A percentile compares a stretch with the other conserved stretches of the same genome.
These are phyloP conservation scores for Scolopax rusticola DNA, from an alignment of 2,797 vertebrate genomes.

Conservation along the genomic window DNA sequence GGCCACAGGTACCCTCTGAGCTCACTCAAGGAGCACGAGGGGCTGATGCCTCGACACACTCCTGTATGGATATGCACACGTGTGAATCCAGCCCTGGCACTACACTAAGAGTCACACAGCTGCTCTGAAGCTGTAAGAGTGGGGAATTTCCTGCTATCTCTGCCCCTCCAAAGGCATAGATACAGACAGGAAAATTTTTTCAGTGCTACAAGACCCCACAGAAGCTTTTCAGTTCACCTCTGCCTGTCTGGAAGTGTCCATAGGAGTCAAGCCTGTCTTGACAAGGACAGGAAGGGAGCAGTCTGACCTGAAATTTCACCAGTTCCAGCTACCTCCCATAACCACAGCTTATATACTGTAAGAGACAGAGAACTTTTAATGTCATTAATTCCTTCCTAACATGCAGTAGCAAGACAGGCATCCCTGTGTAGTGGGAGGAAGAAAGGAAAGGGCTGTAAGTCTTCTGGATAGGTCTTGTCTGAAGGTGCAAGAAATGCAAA, in stretches of 20 bases:
- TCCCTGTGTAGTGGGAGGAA: not conserved
- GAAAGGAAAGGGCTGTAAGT: not conserved
- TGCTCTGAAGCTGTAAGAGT: not conserved
- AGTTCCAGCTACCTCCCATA: not conserved
- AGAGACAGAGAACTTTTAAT: not conserved
- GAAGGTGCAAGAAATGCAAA: not conserved
- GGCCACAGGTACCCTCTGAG: not conserved
- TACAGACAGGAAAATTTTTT: not conserved
- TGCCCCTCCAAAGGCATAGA: not conserved
- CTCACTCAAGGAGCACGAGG: not conserved
- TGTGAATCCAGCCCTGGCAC: not conserved
- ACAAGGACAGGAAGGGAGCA: not conserved
- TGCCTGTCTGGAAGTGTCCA: not conserved
- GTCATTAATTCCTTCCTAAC: not conserved
- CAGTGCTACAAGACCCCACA: not conserved
- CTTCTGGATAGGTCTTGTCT: not conserved
- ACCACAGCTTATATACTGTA: not conserved
- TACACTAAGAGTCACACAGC: rapidly evolving
- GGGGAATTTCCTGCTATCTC: not conserved
- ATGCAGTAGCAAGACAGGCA: not conserved
- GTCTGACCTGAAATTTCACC: not conserved
- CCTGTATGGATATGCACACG: rapidly evolving
- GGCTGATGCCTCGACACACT: rapidly evolving
- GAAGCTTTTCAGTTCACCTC: not conserved
- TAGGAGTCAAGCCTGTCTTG: not conserved